Base-by-base conservation (phyloP, 2,113 vertebrate species). In the Psettodes erumei region DNA sequence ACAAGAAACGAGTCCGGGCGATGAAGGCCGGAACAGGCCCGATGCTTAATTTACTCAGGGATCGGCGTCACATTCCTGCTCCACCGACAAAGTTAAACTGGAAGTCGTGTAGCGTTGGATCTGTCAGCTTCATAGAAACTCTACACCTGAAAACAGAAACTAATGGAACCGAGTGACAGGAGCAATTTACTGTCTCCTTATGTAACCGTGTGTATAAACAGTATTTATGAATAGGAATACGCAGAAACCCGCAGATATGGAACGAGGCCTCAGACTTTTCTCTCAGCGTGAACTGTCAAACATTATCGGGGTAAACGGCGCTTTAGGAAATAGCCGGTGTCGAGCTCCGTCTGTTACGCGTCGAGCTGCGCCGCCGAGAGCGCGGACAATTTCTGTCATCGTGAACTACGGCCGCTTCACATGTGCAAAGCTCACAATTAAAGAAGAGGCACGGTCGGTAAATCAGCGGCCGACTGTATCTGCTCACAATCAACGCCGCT, bases 401-500 rank as follows among this genome's bases (percentile, higher is more conserved):
- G 3, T 43, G 65, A 33, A 42, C 9, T 45, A 37, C 2, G 21
- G 70, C 78, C 5, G 63, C 59, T 72, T 61, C 13, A 79, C 45
- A 77, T 68, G 27, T 66, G 16, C 51, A 68, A 48, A 62, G 64
- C 56, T 68, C 47, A 45, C 62, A 79, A 64, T 81, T 59, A 12
- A 68, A 70, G 28, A 32, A 42, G 30, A 53, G 68, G 1, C 64
- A 42, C 48, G 76, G 53, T 45, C 56, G 60, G 42, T 71, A 77
- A 79, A 63, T 82, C 59, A 83, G 61, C n/a, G 1, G n/a, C 3
- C 30, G 27, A 5, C 48, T 62, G 71, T 77, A 76, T 89, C 75
- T 89, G 84, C 66, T 81, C 75, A 78, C 61, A 82, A 87, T 88
- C 86, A 83, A 67, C 76, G 68, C 56, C 80, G 77, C 75, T 83